Evolutionary conservation across 2,113 vertebrate species (phyloP).

Genomic region (Crypturellus undulatus): DNA sequence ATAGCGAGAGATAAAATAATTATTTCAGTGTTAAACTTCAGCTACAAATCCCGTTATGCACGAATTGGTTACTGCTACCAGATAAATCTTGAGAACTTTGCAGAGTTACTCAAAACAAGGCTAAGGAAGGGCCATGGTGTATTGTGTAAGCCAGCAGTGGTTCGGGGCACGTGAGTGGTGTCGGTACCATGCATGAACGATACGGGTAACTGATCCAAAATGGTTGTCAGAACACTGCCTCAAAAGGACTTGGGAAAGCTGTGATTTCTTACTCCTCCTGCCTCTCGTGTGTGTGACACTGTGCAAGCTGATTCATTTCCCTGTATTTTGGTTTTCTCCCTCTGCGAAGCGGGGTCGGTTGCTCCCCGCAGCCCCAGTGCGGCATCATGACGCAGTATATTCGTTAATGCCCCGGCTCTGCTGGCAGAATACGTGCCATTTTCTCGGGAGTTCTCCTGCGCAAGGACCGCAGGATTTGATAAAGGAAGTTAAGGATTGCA

Average conservation of each 20-base stretch:
- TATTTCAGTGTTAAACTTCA: conserved; percentile 60
- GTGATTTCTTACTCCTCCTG: neutral
- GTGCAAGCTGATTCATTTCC: conserved; percentile 6
- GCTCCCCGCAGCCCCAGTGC: neutral
- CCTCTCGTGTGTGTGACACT: neutral
- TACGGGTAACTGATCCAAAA: neutral
- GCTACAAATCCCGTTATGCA: conserved; percentile 45
- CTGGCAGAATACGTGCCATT: neutral
- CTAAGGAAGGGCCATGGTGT: neutral
- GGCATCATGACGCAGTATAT: conserved; percentile 34
- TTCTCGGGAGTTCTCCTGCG: neutral
- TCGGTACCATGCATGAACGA: neutral
- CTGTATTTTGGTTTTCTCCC: neutral
- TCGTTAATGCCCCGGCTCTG: neutral
- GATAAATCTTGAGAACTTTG: conserved; percentile 33
- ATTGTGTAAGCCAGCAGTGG: neutral
- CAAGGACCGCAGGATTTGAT: neutral
- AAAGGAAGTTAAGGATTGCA: neutral
- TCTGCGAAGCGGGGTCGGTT: neutral
- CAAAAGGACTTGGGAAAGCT: neutral
- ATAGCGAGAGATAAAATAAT: neutral
- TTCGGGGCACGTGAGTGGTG: neutral
- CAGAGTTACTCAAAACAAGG: conserved; percentile 1
- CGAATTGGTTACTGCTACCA: conserved; percentile 56
- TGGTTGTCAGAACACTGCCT: neutral